Base-by-base conservation (phyloP, 2,113 vertebrate genomes). In the Ovis canadensis region DNA sequence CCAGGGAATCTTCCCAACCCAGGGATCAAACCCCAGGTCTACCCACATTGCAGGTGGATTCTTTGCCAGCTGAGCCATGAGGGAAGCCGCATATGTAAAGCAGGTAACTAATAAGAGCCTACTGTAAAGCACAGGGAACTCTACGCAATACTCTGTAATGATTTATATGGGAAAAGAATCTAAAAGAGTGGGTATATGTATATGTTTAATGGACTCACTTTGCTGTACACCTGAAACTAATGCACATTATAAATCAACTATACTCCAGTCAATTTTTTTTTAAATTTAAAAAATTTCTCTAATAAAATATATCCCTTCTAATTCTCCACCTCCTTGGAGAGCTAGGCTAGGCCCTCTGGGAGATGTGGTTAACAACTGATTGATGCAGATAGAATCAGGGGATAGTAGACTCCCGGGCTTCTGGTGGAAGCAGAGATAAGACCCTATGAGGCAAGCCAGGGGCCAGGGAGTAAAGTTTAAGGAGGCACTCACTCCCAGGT, bases 271-370 rank as follows among this genome's bases (percentile, higher is more conserved):
- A 36, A 40, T 25, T 74, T 71, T 74, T 74, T 74, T 74, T 77
- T 43, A 15, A 23, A 80, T 31, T 80, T 48, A 52, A 81, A 52
- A 36, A 64, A 43, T 64, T 50, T 67, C 64, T 64, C 36, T 48
- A 40, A 2, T 52, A 67, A 50, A 87, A 88, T 25, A 16, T 13
- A 36, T 77, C 81, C 16, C 27, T 89, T 85, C 88, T 6, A 15
- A 57, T 64, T 62, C 36, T 93, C 45, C 48, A n/a, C 29, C 15
- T 89, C 88, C 40, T 96, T 81, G 45, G 19, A 83, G 71, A 85
- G 33, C 40, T 71, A 5, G 36, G 17, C 16, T 10, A 45, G 3
- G 21, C 6, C 43, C 81, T 48, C n/a, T 57, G 77, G 2, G 9
- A 12, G 19, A 50, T 80, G 5, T 25, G 31, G 43, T 54, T 12